Conservation (phyloP, 2,888 invertebrate genomes). For the Heteromyza rotundicornis region DNA sequence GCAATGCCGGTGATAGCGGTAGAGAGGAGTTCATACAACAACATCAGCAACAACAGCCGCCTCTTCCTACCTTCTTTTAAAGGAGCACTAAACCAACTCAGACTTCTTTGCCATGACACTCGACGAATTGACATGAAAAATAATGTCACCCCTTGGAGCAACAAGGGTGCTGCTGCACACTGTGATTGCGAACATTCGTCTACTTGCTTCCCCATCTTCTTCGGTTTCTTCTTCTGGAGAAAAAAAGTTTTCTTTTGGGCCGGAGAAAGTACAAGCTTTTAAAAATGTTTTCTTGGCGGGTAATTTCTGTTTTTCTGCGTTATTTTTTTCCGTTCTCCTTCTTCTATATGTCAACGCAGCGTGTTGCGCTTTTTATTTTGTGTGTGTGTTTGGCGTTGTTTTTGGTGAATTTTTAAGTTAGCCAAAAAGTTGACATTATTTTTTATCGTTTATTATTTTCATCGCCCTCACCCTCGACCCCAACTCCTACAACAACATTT, state of each 20-base stretch:
- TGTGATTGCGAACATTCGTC: neutral
- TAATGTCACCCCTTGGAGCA: constrained; percentile 55
- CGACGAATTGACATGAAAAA: constrained; percentile 53
- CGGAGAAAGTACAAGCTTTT: constrained; percentile 23
- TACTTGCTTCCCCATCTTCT: neutral
- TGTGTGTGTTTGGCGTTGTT: neutral
- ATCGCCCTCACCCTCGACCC: neutral
- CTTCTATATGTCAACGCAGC: constrained; percentile 41
- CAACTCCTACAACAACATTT: neutral
- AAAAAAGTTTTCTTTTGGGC: no score
- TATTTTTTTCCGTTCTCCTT: no score
- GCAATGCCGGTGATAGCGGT: no score
- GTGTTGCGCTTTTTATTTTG: constrained; percentile 30
- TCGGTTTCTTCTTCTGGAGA: no score
- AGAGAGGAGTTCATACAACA: no score
- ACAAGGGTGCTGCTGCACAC: constrained; percentile 15
- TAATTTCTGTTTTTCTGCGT: constrained; percentile 23
- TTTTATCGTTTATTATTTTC: constrained; percentile 36
- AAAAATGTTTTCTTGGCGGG: constrained; percentile 32
- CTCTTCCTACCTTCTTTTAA: no score
- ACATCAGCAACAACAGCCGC: no score
- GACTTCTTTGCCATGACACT: no score
- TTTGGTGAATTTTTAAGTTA: neutral
- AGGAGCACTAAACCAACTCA: constrained; percentile 13
- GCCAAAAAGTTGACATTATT: constrained; percentile 32